Base-by-base conservation (phyloP, 1,140 invertebrate genomes). In the Drosophila ohnishii region DNA sequence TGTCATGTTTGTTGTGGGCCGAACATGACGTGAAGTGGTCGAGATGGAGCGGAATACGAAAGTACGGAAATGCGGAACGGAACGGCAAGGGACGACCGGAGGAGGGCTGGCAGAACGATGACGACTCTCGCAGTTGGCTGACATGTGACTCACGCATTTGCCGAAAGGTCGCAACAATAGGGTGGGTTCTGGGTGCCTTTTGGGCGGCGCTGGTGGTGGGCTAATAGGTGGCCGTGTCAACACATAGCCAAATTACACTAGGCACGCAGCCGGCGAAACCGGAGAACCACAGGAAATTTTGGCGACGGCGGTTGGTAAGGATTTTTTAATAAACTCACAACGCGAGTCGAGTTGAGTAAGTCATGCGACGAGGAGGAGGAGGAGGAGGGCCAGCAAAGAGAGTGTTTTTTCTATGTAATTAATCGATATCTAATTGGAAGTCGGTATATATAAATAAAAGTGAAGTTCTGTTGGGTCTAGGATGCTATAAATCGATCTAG, bases 1-100 rank as follows among this genome's bases (percentile, higher is more conserved):
- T 83, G 83, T 83, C 79, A 87, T 88, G 83, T 87, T 87, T 88
- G 84, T 80, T 83, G 84, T 76, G 72, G 84, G 73, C 84, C 80
- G 72, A 88, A 87, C 83, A 87, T 87, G 83, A 87, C 83, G 75
- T 83, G 72, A 67, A 88, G 83, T 87, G 84, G 79, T 56, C 66
- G 66, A 71, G 55, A 35, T 69, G 65, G 37, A 51, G 64, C 44
- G 19, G 45, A 42, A 32, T 44, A 55, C 39, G 16, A 47, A 44
- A 53, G 32, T 25, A 55, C 25, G 28, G 40, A 19, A 2, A 39
- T n/a, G 10, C 9, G 57, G n/a, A n/a, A 22, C 13, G 10, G 13
- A 32, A 28, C 25, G 35, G 50, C 13, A 1, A n/a, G 35, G 25
- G 37, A 30, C 19, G 25, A 19, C 22, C 44, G 19, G n/a, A 14